Conservation (phyloP, 2,113 vertebrate species). For the Platichthys flesus region DNA sequence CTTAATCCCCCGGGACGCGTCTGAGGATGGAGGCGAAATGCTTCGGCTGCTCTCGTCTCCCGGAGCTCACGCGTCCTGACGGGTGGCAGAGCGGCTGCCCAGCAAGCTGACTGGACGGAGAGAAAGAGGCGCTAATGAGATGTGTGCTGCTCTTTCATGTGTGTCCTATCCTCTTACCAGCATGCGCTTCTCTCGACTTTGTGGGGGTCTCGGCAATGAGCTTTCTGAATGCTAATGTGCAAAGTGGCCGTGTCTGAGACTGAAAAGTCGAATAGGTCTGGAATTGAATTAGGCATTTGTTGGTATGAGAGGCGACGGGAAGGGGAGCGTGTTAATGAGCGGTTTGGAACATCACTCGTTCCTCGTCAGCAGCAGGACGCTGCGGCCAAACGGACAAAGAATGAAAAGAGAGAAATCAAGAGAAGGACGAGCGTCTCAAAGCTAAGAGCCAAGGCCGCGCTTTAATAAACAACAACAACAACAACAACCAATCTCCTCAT, state of each 20-base stretch:
- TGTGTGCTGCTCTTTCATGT: conserved; percentile 51
- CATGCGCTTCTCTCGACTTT: conserved; percentile 23
- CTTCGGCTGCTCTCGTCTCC: conserved; percentile 28
- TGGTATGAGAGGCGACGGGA: conserved; percentile 28
- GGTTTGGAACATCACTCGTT: conserved; percentile 27
- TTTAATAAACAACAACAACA: conserved; percentile 10
- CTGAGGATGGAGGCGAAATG: conserved; percentile 30
- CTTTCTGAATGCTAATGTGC: conserved; percentile 33
- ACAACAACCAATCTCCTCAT: not conserved
- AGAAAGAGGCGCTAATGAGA: conserved; percentile 61
- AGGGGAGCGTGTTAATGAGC: conserved; percentile 56
- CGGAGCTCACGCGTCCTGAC: conserved; percentile 10
- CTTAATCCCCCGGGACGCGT: conserved; percentile 66
- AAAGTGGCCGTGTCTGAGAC: conserved; percentile 50
- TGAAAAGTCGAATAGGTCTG: conserved; percentile 44
- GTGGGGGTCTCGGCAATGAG: conserved; percentile 40
- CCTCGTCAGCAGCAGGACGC: conserved; percentile 2
- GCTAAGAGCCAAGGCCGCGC: not conserved
- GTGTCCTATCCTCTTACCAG: conserved; percentile 47
- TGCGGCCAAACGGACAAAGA: conserved; percentile 16
- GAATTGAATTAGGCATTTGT: conserved; percentile 40
- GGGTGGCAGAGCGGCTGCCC: conserved; percentile 32
- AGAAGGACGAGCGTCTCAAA: not conserved
- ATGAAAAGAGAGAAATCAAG: not conserved
- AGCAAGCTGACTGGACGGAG: conserved; percentile 31